These are phyloP conservation scores for Venusia cambrica DNA, from an alignment of 2,888 invertebrate genomes.

Conservation along the genomic window DNA sequence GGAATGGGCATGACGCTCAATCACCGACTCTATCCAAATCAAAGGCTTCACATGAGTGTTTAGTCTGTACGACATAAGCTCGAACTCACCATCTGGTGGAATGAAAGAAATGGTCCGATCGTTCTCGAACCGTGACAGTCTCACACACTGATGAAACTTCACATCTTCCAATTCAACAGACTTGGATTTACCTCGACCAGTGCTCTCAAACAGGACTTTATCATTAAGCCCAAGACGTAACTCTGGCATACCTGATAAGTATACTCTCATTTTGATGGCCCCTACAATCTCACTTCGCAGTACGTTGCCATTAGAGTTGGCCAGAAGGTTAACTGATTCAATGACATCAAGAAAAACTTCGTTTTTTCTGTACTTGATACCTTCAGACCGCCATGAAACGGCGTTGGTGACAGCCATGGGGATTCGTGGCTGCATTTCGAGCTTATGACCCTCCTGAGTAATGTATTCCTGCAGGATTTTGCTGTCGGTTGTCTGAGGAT, in stretches of 20 bases:
- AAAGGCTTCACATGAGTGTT: slow-evolving; percentile 98
- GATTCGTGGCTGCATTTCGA: slow-evolving; percentile 97
- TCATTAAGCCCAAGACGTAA: slow-evolving; percentile 97
- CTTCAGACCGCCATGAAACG: slow-evolving; percentile 99
- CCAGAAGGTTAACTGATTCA: slow-evolving; percentile 97
- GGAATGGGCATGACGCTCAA: slow-evolving; percentile 98
- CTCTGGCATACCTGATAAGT: slow-evolving; percentile 99
- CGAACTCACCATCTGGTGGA: slow-evolving; percentile 99
- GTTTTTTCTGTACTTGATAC: slow-evolving; percentile 98
- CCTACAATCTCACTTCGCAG: slow-evolving; percentile 98
- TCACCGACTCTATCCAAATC: slow-evolving; percentile 99
- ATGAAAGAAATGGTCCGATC: slow-evolving; percentile 99
- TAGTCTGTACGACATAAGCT: slow-evolving; percentile 98
- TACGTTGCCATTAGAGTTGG: slow-evolving; percentile 98
- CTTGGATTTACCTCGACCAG: slow-evolving; percentile 97
- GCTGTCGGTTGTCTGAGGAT: slow-evolving; percentile 98
- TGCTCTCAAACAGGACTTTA: slow-evolving; percentile 98
- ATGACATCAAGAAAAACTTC: slow-evolving; percentile 99
- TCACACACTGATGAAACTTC: slow-evolving; percentile 99
- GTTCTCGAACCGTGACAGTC: slow-evolving; percentile 97
- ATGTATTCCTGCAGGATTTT: slow-evolving; percentile 99
- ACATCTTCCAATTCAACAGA: slow-evolving; percentile 99
- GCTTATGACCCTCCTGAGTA: slow-evolving; percentile 98
- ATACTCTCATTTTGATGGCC: slow-evolving; percentile 99
- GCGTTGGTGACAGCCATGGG: slow-evolving; percentile 99